phyloP scores from a whole-genome alignment of 2,888 invertebrate species.

The Aquatica leii region DNA sequence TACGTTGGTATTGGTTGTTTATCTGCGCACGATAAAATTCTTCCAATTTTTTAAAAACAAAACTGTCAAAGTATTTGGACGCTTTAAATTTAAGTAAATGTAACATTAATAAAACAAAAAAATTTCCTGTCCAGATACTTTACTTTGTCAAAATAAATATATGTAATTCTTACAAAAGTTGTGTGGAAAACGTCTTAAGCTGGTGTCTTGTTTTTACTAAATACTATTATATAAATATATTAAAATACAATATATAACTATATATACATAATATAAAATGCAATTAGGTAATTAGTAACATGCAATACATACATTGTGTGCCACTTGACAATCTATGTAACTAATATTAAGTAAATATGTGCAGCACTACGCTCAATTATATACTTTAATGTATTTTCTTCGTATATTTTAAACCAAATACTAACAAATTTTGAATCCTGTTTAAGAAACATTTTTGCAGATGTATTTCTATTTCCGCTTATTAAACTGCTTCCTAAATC shows the following conservation, averaged over 20 bases:
- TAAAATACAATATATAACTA: slow-evolving; percentile 19
- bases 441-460: slow-evolving; percentile 16
- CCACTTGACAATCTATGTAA: slow-evolving; percentile 45
- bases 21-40: slow-evolving; percentile 34
- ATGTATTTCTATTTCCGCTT: slow-evolving; percentile 18
- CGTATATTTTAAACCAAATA: background rate
- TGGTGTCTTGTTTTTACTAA: slow-evolving; percentile 29
- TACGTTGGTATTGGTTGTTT: slow-evolving; percentile 25
- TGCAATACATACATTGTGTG: slow-evolving; percentile 37
- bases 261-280: background rate
- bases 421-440: slow-evolving; percentile 1
- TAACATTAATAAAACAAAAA: slow-evolving; percentile 4
- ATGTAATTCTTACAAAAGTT: slow-evolving; percentile 25
- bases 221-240: too few species aligned
- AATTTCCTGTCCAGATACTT: slow-evolving; percentile 20
- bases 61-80: slow-evolving; percentile 25
- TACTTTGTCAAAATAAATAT: background rate
- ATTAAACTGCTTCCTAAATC: slow-evolving; percentile 21
- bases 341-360: slow-evolving; percentile 32
- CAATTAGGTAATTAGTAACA: slow-evolving; percentile 20
- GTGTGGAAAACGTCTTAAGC: slow-evolving; percentile 15
- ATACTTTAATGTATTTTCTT: background rate
- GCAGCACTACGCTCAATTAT: slow-evolving; percentile 28
- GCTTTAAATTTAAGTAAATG: slow-evolving; percentile 13
- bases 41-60: slow-evolving; percentile 27